phyloP scores from a whole-genome alignment of 2,797 vertebrate genomes.

The Pyrocephalus nanus region DNA sequence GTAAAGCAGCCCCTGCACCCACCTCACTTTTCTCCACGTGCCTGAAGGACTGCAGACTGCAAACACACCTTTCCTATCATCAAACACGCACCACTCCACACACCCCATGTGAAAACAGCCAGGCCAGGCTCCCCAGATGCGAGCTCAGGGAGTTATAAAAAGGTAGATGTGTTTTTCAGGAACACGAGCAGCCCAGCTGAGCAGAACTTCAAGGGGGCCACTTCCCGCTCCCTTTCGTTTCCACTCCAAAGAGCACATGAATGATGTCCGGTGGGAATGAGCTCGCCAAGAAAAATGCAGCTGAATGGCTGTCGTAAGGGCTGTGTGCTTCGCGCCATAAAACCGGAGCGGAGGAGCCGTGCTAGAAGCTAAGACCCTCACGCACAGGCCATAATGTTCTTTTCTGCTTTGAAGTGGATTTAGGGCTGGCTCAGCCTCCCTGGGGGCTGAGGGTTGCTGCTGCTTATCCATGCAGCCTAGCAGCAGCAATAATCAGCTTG shows the following conservation, averaged over 20 bases:
- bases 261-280: constrained; percentile 20
- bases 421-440: constrained; percentile 38
- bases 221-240: constrained; percentile 35
- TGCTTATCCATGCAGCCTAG: constrained; percentile 43
- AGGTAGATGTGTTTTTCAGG: constrained; percentile 64
- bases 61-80: not conserved
- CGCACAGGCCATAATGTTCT: constrained; percentile 54
- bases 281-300: constrained; percentile 59
- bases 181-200: constrained; percentile 40
- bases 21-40: not conserved
- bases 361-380: constrained; percentile 69
- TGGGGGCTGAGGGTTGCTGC: constrained; percentile 7
- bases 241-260: constrained; percentile 14
- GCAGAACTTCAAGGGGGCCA: constrained; percentile 62
- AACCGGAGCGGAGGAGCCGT: not conserved
- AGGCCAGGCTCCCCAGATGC: not conserved
- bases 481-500: constrained; percentile 26
- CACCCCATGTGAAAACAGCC: not conserved
- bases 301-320: constrained; percentile 32
- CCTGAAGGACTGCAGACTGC: not conserved
- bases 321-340: constrained; percentile 34
- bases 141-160: not conserved
- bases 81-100: not conserved
- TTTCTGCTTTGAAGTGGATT: constrained; percentile 56
- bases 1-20: not conserved